These are phyloP conservation scores for Ormyrus nitidulus DNA, from an alignment of 2,888 invertebrate species.

Conservation along the genomic window DNA sequence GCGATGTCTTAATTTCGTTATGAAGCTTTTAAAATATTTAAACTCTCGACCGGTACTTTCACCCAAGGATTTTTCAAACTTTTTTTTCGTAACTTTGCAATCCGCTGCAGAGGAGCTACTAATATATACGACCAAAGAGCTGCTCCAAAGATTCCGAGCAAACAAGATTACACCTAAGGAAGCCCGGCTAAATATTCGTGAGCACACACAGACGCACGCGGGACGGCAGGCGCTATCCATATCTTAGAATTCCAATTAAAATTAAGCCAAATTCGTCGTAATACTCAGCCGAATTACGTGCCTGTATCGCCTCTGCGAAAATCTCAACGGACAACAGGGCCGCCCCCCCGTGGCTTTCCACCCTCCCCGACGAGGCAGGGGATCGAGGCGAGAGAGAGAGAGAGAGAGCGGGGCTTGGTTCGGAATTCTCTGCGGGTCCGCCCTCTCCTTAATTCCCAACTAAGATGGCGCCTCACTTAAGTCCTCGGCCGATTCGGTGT, in stretches of 20 bases:
- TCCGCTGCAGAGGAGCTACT: no score
- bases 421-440: slow-evolving; percentile 55
- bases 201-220: no score
- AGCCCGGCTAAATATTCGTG: no score
- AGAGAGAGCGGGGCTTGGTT: background rate
- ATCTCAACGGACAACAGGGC: slow-evolving; percentile 55
- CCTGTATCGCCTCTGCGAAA: slow-evolving; percentile 41
- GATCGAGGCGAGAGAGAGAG: slow-evolving; percentile 12
- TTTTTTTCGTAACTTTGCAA: no score
- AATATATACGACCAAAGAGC: no score
- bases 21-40: no score
- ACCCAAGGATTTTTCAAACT: no score
- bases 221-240: background rate
- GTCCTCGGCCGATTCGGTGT: slow-evolving; percentile 26
- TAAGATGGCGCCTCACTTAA: slow-evolving; percentile 69
- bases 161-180: no score
- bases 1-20: no score
- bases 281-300: slow-evolving; percentile 30
- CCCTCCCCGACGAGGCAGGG: slow-evolving; percentile 40
- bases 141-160: no score
- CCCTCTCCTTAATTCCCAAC: slow-evolving; percentile 74
- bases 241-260: slow-evolving; percentile 55
- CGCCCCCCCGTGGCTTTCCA: background rate
- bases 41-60: no score
- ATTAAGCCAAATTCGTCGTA: slow-evolving; percentile 52